Conservation (phyloP, 2,888 invertebrate genomes). For the Torymus tubicola region DNA sequence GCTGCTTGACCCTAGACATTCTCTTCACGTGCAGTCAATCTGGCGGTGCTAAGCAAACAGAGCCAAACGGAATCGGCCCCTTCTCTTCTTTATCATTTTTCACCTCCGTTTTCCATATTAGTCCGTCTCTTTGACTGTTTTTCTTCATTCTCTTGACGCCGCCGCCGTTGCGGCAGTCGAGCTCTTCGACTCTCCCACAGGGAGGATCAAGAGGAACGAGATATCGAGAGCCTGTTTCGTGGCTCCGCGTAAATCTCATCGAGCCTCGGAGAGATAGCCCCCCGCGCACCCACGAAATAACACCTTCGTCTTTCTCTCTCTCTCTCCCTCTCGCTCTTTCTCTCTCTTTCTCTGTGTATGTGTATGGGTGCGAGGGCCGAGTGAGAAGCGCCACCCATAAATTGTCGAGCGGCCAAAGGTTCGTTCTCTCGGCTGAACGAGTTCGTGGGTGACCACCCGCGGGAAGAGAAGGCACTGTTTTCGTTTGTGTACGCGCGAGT, state of each 20-base stretch:
- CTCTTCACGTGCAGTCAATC: neutral
- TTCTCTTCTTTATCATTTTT: constrained; percentile 34
- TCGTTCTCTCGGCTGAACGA: constrained; percentile 58
- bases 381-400: constrained; percentile 73
- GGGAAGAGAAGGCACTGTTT: constrained; percentile 7
- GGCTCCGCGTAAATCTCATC: constrained; percentile 61
- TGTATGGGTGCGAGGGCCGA: neutral
- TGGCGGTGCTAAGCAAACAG: constrained; percentile 1
- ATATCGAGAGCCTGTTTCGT: constrained; percentile 42
- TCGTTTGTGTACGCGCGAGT: neutral
- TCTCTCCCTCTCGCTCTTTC: constrained; percentile 7
- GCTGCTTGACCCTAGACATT: constrained; percentile 1
- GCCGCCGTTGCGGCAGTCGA: neutral
- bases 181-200: neutral
- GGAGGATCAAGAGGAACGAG: neutral
- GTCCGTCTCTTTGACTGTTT: constrained; percentile 31
- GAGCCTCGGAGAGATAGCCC: constrained; percentile 60
- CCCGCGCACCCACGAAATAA: constrained; percentile 62
- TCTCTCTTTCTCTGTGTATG: neutral
- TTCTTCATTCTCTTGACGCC: constrained; percentile 8
- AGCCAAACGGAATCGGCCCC: constrained; percentile 9
- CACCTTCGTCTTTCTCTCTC: constrained; percentile 64
- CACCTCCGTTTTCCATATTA: constrained; percentile 13
- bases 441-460: constrained; percentile 48
- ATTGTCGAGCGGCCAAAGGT: constrained; percentile 65